Evolutionary conservation across 2,888 invertebrate species (phyloP).

Genomic region (Caenorhabditis panamensis): DNA sequence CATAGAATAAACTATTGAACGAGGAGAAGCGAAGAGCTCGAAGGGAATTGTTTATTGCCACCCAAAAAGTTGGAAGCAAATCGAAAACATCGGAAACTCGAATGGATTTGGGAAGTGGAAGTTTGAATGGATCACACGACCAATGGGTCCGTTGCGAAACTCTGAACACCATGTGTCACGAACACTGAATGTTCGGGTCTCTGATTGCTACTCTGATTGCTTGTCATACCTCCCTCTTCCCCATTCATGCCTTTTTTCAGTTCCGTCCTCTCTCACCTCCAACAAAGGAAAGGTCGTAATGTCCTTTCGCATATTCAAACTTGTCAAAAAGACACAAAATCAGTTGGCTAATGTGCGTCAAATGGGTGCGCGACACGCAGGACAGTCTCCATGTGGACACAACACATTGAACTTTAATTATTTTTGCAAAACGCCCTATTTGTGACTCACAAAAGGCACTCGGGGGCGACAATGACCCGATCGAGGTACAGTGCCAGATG

Average conservation of each 20-base stretch:
- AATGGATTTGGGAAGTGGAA: constrained; percentile 20
- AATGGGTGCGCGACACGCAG: constrained; percentile 9
- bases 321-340: constrained; percentile 29
- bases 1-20: constrained; percentile 45
- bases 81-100: constrained; percentile 11
- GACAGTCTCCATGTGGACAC: constrained; percentile 2
- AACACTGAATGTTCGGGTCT: background rate
- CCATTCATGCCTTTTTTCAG: constrained; percentile 24
- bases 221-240: background rate
- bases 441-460: constrained; percentile 44
- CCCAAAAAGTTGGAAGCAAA: constrained; percentile 23
- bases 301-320: constrained; percentile 28
- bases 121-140: background rate
- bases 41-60: constrained; percentile 38
- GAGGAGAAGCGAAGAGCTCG: background rate
- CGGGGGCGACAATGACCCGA: constrained; percentile 16
- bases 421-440: constrained; percentile 42
- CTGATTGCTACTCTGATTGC: background rate
- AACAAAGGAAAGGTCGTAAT: constrained; percentile 40
- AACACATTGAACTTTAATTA: constrained; percentile 57
- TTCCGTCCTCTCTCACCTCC: constrained; percentile 23
- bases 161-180: background rate
- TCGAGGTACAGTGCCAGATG: constrained; percentile 3
- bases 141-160: background rate
- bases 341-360: constrained; percentile 38